Conservation (phyloP, 1,140 invertebrate genomes). For the Holcopasites calliopsidis region DNA sequence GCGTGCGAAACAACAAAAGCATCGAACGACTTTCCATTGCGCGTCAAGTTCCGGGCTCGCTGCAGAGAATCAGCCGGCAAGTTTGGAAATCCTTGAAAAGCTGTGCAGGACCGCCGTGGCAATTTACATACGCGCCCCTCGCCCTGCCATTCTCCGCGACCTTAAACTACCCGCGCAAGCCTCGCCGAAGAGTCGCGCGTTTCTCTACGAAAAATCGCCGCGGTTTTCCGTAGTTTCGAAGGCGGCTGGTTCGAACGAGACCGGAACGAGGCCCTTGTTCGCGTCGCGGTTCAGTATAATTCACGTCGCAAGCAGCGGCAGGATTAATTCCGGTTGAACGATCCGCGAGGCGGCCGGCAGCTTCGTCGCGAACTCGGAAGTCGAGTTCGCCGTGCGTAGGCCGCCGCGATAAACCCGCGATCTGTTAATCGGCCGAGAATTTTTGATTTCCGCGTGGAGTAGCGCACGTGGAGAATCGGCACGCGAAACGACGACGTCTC, state of each 20-base stretch:
- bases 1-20: background rate
- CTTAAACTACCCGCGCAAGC: conserved; percentile 38
- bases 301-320: too few relatives aligned
- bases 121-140: conserved; percentile 18
- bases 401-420: background rate
- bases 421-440: conserved; percentile 15
- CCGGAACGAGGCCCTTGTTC: too few relatives aligned
- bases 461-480: conserved; percentile 2
- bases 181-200: conserved; percentile 37
- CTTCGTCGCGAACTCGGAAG: conserved; percentile 8
- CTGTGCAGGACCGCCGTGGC: background rate
- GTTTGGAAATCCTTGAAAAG: background rate
- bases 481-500: background rate
- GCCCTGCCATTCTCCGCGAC: background rate
- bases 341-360: conserved; percentile 2
- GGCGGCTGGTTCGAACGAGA: too few relatives aligned
- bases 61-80: background rate
- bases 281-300: too few relatives aligned
- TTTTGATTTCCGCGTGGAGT: conserved; percentile 16
- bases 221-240: too few relatives aligned
- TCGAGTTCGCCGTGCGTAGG: conserved; percentile 1
- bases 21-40: background rate
- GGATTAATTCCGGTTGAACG: too few relatives aligned
- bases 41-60: conserved; percentile 9
- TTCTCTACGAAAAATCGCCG: too few relatives aligned